phyloP scores from a whole-genome alignment of 1,140 invertebrate species.

The Pemphigus obesinymphae region DNA sequence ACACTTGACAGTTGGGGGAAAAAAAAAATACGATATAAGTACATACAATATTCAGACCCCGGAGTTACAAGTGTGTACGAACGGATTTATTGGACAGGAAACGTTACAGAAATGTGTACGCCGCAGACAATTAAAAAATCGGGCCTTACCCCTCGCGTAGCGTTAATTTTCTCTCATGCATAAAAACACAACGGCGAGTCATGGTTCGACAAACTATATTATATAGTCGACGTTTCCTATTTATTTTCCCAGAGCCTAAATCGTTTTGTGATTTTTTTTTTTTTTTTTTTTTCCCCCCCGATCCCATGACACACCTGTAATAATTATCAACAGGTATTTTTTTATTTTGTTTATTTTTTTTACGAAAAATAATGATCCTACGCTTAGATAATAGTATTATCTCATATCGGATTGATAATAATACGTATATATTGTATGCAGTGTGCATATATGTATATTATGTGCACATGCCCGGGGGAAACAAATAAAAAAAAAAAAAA shows the following conservation, averaged over 20 bases:
- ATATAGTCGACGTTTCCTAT: slow-evolving; percentile 35
- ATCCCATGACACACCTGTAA: background rate
- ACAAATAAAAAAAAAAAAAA: too few relatives aligned
- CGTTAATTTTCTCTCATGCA: slow-evolving; percentile 31
- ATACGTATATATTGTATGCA: too few relatives aligned
- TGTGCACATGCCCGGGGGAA: background rate
- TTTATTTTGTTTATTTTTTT: too few relatives aligned
- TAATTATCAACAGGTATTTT: slow-evolving; percentile 3
- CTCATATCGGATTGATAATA: background rate
- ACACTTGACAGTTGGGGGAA: too few relatives aligned
- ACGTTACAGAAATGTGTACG: too few relatives aligned
- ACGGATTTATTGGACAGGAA: slow-evolving; percentile 38
- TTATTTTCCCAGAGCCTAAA: slow-evolving; percentile 35
- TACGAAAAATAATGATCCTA: background rate
- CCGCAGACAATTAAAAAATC: slow-evolving; percentile 6
- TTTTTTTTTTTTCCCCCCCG: too few relatives aligned
- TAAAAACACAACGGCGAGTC: slow-evolving; percentile 40
- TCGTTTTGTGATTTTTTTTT: slow-evolving; percentile 37
- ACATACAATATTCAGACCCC: background rate
- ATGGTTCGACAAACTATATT: background rate
- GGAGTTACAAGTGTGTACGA: background rate
- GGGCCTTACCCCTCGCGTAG: background rate
- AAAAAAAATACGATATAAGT: too few relatives aligned
- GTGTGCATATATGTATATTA: background rate
- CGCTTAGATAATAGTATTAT: too few relatives aligned